Percentiles rank a stretch among this genome's conserved stretches.
Conservation (phyloP, 2,113 vertebrate species). For the Lathamus discolor region DNA sequence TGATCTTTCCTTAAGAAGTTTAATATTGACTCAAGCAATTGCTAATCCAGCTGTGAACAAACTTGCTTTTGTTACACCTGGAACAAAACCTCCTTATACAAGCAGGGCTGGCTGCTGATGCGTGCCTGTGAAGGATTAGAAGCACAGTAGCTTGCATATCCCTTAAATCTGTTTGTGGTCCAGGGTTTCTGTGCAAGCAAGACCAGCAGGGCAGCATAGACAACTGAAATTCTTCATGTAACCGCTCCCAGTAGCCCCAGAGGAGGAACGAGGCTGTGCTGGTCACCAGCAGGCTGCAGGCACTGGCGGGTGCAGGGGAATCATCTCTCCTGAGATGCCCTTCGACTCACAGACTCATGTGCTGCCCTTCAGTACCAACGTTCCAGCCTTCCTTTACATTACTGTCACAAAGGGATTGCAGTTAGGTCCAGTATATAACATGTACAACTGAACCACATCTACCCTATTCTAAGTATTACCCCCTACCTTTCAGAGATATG, state of each 20-base stretch:
- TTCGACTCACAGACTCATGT: neutral
- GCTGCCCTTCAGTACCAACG: neutral
- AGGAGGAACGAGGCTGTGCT: neutral
- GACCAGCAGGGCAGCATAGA: neutral
- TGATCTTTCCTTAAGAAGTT: neutral
- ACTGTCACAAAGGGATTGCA: neutral
- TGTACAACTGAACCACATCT: neutral
- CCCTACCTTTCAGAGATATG: neutral
- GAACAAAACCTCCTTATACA: neutral
- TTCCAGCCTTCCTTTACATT: neutral
- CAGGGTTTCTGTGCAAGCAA: neutral
- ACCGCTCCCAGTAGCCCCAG: neutral
- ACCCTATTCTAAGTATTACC: neutral
- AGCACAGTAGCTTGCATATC: neutral
- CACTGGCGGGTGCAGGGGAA: neutral
- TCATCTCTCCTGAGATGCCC: neutral
- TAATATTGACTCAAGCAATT: neutral
- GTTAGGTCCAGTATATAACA: neutral
- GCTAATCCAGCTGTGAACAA: neutral
- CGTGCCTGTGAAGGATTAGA: neutral
- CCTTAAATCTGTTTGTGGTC: neutral
- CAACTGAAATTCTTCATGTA: neutral
- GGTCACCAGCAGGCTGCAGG: slow-evolving; percentile 29
- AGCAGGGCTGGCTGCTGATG: neutral
- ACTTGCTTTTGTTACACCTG: neutral